Percentiles rank a stretch among this genome's conserved stretches.
These are phyloP conservation scores for Brachyptera putata DNA, from an alignment of 2,888 invertebrate species.

Conservation along the genomic window DNA sequence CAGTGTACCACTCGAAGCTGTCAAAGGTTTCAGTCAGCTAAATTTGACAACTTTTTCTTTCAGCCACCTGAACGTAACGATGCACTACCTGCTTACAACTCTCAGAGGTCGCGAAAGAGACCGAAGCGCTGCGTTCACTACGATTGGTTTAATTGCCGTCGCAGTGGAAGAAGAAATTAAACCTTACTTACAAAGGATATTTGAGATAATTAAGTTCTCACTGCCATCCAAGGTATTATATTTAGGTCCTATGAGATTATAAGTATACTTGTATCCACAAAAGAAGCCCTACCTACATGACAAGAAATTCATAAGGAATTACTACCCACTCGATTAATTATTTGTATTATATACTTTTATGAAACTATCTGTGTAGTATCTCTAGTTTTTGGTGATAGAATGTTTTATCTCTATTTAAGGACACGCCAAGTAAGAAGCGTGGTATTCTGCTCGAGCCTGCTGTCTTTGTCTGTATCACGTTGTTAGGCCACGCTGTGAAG, in stretches of 20 bases:
- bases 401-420: constrained; percentile 52
- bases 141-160: constrained; percentile 85
- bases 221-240: constrained; percentile 57
- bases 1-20: no score
- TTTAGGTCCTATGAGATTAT: background rate
- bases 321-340: no score
- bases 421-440: constrained; percentile 71
- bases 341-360: no score
- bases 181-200: constrained; percentile 74
- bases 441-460: constrained; percentile 70
- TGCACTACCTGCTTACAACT: constrained; percentile 71
- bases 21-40: no score
- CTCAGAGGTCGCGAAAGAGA: constrained; percentile 81
- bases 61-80: constrained; percentile 65
- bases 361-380: background rate
- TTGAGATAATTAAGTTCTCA: constrained; percentile 74
- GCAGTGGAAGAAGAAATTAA: constrained; percentile 81
- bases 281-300: no score
- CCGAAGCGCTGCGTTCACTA: constrained; percentile 80
- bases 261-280: no score
- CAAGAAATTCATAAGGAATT: no score
- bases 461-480: constrained; percentile 89
- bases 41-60: no score
- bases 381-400: background rate
- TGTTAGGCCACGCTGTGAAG: constrained; percentile 83